Percentiles rank a stretch among this genome's conserved stretches.
phyloP scores from a whole-genome alignment of 2,113 vertebrate genomes.

The Felis catus region DNA sequence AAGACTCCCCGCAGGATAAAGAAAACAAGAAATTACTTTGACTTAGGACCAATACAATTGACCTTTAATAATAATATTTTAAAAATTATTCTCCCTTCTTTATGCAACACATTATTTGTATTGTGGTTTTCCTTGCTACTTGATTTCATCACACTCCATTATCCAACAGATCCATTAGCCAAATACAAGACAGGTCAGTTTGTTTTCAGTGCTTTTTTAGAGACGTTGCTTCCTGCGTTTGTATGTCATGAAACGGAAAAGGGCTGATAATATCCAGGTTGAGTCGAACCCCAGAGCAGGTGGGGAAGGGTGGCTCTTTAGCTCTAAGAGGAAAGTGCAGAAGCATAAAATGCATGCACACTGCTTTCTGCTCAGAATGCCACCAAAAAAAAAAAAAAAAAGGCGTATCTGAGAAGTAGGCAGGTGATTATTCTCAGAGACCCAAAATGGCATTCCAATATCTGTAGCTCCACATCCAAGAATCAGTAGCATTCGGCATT shows the following conservation, averaged over 20 bases:
- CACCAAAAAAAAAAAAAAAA: background rate
- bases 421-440: background rate
- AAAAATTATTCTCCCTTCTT: background rate
- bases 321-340: background rate
- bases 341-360: background rate
- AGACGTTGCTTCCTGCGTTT: too few species aligned
- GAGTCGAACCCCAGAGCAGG: background rate
- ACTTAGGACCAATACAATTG: background rate
- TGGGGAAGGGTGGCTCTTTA: background rate
- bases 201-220: background rate
- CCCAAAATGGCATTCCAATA: background rate
- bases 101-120: background rate
- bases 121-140: background rate
- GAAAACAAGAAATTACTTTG: background rate
- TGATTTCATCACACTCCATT: background rate
- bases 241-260: background rate
- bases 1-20: background rate
- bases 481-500: background rate
- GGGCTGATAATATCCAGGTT: background rate
- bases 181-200: background rate
- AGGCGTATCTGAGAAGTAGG: too few species aligned
- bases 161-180: background rate
- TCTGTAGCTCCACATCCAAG: background rate
- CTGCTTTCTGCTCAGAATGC: background rate
- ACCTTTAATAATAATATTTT: background rate